Conservation (phyloP, 2,113 vertebrate species). For the Chloroceryle aenea region DNA sequence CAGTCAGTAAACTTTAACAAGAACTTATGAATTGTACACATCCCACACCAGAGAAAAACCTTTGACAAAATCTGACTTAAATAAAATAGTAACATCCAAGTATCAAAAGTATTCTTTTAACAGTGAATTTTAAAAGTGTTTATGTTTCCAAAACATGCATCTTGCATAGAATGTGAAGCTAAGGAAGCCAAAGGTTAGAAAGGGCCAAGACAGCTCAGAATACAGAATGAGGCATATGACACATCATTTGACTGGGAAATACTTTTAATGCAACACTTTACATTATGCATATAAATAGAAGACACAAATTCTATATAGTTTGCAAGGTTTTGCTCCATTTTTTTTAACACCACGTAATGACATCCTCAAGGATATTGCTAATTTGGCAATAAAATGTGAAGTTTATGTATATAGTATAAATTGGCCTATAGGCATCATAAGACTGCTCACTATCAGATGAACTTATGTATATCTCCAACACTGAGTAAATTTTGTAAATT, state of each 20-base stretch:
- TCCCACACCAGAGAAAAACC: neutral
- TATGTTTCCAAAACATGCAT: neutral
- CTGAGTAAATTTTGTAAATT: neutral
- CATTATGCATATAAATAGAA: neutral
- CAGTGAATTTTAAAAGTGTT: neutral
- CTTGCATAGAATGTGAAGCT: neutral
- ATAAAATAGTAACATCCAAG: neutral
- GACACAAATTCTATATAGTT: neutral
- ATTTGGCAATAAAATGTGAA: neutral
- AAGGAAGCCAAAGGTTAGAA: neutral
- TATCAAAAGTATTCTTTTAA: neutral
- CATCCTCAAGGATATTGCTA: neutral
- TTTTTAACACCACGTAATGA: neutral
- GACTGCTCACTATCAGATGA: neutral
- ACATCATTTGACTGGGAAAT: neutral
- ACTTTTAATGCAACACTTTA: neutral
- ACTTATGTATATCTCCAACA: neutral
- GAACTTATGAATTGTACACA: neutral
- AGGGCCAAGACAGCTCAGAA: neutral
- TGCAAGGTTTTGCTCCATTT: neutral
- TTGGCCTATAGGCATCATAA: neutral
- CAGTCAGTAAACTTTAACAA: neutral
- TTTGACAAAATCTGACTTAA: neutral
- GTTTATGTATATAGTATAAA: fast-evolving
- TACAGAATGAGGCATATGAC: neutral